Base-by-base conservation (phyloP, 1,140 invertebrate genomes). In the Drosophila lowei region DNA sequence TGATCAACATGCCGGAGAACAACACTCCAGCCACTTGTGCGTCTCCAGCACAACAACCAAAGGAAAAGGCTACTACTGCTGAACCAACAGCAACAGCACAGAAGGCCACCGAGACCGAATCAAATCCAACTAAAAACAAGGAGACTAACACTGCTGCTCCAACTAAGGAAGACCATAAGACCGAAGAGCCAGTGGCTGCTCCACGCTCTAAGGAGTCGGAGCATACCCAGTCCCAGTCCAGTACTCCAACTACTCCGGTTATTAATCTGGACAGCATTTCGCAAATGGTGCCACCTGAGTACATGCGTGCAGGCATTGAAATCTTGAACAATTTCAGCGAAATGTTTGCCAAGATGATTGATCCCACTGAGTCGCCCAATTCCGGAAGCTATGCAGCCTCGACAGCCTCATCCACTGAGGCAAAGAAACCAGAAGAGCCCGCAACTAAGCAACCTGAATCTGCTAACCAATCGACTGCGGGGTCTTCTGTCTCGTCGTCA, bases 331-430 rank as follows among this genome's bases (percentile, higher is more conserved):
- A 90, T 53, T 91, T 92, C 23, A 90, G 79, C 34, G 79, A 90
- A 67, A 90, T 91, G 83, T 92, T 91, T 53, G 79, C 83, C 30
- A 90, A 91, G 73, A 89, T 90, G 73, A 79, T 92, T 23, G 84
- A 90, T 62, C 85, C 90, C 9, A 60, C 70, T 44, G 85, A 90
- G 43, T 7, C 34, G 9, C 53, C 44, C 3, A 23, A 28, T 47
- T 54, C 34, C 4, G 65, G 52, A 16, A 47, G 21, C 7, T 44
- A 34, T 8, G 63, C 57, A 28, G 18, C 72, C 6, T 54, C 65
- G 6, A 53, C 55, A 46, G n/a, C 52, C 6, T 25, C 72, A 1
- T 43, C 7, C 15, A 8, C 46, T 9, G 63, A n/a, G 46, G 28
- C 71, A 11, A 61, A 50, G 15, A 55, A 73, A 9, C 13, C 71